Percentiles rank a stretch among this genome's conserved stretches.
These are phyloP conservation scores for Menidia beryllina DNA, from an alignment of 2,113 vertebrate species.

Conservation along the genomic window DNA sequence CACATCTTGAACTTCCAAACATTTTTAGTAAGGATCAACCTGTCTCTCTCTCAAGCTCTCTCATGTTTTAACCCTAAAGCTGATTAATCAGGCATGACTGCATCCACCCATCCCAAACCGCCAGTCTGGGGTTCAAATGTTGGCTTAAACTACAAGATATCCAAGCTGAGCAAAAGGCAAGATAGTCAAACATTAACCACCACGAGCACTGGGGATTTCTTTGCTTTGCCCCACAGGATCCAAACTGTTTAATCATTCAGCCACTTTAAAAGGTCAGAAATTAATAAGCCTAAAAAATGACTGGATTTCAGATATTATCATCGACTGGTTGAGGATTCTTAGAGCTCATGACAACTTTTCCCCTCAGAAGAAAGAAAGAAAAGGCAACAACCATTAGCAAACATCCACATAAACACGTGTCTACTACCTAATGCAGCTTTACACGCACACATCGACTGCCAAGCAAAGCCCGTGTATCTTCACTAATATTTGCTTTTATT, in stretches of 20 bases:
- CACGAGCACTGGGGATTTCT: background rate
- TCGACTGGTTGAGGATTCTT: no score
- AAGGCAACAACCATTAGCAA: background rate
- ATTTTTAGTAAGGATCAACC: background rate
- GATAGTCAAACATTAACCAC: constrained; percentile 46
- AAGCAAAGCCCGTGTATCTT: background rate
- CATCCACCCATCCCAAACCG: constrained; percentile 7
- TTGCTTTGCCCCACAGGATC: no score
- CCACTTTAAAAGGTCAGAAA: no score
- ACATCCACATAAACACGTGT: constrained; percentile 14
- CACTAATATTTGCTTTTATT: background rate
- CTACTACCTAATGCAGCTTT: background rate
- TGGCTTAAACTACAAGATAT: background rate
- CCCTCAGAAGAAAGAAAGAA: background rate
- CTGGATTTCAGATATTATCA: no score
- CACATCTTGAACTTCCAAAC: background rate
- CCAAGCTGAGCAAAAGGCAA: constrained; percentile 1
- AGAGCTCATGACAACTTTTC: no score
- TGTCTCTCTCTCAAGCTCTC: no score
- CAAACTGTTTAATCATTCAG: no score
- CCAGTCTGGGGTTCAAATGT: constrained; percentile 6
- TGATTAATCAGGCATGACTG: background rate
- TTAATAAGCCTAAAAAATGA: no score
- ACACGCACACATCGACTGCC: background rate
- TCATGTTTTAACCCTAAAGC: background rate